Evolutionary conservation across 2,113 vertebrate species (phyloP).

Genomic region (Okapia johnstoni): DNA sequence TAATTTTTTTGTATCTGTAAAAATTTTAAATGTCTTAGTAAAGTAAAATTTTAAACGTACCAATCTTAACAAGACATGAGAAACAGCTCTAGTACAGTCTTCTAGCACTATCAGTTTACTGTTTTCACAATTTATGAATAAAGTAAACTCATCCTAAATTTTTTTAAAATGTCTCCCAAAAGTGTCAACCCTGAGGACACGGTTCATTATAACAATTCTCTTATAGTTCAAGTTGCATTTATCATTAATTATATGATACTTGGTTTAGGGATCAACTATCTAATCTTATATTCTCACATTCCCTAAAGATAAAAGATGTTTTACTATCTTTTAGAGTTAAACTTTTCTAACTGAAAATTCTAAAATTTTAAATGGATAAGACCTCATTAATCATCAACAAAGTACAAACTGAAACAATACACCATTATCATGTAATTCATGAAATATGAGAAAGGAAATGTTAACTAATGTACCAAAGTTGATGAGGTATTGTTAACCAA

Average conservation of each 20-base stretch:
- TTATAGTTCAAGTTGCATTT: neutral
- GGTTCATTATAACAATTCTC: conserved; percentile 23
- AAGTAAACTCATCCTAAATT: neutral
- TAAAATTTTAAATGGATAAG: neutral
- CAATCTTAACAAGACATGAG: neutral
- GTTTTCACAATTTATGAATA: neutral
- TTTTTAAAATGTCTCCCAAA: neutral
- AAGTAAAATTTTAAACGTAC: neutral
- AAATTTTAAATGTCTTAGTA: neutral
- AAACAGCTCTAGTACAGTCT: neutral
- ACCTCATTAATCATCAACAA: neutral
- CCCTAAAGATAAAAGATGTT: neutral
- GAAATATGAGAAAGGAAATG: neutral
- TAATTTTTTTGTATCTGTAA: neutral
- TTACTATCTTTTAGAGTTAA: neutral
- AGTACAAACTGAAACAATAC: neutral
- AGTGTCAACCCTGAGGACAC: neutral
- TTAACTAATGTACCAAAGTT: neutral
- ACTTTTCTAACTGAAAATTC: conserved; percentile 33
- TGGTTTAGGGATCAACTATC: neutral
- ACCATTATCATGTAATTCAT: neutral
- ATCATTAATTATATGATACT: conserved; percentile 3
- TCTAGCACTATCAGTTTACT: neutral
- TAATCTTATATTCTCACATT: conserved; percentile 26
- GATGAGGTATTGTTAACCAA: neutral